Conservation (phyloP, 92 coral and sea anemone species). For the Umimayanthus kanabou region DNA sequence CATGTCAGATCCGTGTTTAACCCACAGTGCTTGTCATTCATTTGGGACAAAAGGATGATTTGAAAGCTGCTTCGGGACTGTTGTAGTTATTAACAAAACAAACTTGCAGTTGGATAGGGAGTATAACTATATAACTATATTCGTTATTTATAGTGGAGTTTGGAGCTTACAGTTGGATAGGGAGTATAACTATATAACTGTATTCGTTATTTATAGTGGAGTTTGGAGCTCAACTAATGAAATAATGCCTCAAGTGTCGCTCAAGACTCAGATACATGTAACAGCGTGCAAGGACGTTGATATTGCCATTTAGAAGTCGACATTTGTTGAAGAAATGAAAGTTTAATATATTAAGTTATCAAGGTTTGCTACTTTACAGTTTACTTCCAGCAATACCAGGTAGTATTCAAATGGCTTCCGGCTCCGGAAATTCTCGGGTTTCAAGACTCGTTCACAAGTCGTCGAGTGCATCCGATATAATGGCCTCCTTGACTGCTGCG, state of each 20-base stretch:
- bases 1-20: no score
- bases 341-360: background rate
- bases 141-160: no score
- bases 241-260: background rate
- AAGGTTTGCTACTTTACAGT: background rate
- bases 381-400: background rate
- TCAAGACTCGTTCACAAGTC: background rate
- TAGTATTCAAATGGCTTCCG: constrained; percentile 23
- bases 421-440: constrained; percentile 9
- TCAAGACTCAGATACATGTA: no score
- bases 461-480: constrained; percentile 60
- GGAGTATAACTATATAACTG: no score
- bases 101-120: no score
- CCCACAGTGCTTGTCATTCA: constrained; percentile 11
- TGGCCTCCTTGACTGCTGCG: constrained; percentile 82
- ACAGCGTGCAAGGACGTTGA: background rate
- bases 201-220: no score
- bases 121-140: no score
- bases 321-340: background rate
- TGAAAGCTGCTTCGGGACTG: background rate
- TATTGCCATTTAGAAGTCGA: background rate
- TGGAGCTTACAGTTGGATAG: no score
- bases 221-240: background rate
- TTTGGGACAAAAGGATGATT: background rate
- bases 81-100: background rate